phyloP scores from a whole-genome alignment of 1,140 invertebrate genomes.

The Camponotus floridanus region DNA sequence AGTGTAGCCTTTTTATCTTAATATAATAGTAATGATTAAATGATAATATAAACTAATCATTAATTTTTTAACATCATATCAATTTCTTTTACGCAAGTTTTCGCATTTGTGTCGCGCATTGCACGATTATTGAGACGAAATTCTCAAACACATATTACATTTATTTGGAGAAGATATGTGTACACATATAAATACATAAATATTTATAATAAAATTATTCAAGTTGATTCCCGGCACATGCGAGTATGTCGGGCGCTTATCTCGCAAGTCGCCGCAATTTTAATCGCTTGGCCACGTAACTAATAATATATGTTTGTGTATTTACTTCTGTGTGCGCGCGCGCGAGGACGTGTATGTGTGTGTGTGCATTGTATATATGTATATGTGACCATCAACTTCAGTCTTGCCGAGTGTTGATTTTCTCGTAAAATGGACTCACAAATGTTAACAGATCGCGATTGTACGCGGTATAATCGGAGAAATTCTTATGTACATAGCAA shows the following conservation, averaged over 20 bases:
- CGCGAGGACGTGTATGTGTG: not conserved
- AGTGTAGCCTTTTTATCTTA: not conserved
- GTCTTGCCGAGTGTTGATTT: slow-evolving; percentile 28
- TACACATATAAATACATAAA: slow-evolving; percentile 83
- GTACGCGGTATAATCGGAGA: slow-evolving; percentile 53
- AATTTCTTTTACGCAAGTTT: not conserved
- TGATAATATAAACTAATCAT: not conserved
- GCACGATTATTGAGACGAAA: not conserved
- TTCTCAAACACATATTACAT: slow-evolving; percentile 81
- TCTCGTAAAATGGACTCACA: slow-evolving; percentile 58
- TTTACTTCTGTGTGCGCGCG: not conserved
- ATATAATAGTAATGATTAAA: not conserved
- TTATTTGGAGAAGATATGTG: slow-evolving; percentile 82
- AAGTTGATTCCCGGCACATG: slow-evolving; percentile 68
- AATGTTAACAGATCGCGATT: slow-evolving; percentile 65
- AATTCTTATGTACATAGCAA: slow-evolving; percentile 76
- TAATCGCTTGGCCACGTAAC: slow-evolving; percentile 30
- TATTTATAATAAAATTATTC: slow-evolving; percentile 80
- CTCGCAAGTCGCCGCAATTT: slow-evolving; percentile 23
- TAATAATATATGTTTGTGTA: not conserved
- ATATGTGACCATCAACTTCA: slow-evolving; percentile 57
- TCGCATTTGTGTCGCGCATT: not conserved
- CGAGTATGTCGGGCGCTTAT: slow-evolving; percentile 31
- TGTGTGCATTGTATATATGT: not conserved
- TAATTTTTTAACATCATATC: not conserved